These are phyloP conservation scores for Romanogobio albipinnatus DNA, from an alignment of 2,113 vertebrate species.

Conservation along the genomic window DNA sequence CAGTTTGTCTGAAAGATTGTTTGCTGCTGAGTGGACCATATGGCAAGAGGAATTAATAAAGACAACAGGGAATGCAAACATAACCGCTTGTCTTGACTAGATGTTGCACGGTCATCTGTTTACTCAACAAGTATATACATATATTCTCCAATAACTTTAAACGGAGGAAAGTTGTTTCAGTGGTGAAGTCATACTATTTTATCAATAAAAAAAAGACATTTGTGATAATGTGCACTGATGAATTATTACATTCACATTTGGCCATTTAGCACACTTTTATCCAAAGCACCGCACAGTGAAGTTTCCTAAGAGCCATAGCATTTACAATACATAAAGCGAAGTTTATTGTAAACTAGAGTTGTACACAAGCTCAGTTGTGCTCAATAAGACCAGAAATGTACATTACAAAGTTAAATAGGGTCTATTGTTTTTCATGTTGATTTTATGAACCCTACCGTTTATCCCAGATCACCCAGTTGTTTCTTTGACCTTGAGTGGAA, in stretches of 20 bases:
- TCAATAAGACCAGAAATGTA: not conserved
- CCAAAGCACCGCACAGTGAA: no score
- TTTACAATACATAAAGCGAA: no score
- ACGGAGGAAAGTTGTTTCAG: no score
- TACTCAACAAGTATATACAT: not conserved
- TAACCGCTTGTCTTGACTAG: not conserved
- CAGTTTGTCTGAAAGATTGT: not conserved
- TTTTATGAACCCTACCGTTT: not conserved
- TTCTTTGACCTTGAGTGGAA: slow-evolving; percentile 94
- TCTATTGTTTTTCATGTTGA: not conserved
- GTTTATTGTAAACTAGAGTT: no score
- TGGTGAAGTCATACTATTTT: no score
- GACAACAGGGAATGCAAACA: not conserved
- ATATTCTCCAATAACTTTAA: not conserved
- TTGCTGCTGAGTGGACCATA: not conserved
- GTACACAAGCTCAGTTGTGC: not conserved
- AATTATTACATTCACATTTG: no score
- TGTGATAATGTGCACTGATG: no score
- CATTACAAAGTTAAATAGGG: not conserved
- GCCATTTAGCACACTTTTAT: no score
- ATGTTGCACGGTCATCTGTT: not conserved
- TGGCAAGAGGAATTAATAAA: slow-evolving; percentile 19
- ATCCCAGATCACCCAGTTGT: slow-evolving; percentile 83
- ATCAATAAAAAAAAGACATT: no score
- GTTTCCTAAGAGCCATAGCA: no score